Conservation (phyloP, 2,113 vertebrate genomes). For the Marcusenius ussheri region DNA sequence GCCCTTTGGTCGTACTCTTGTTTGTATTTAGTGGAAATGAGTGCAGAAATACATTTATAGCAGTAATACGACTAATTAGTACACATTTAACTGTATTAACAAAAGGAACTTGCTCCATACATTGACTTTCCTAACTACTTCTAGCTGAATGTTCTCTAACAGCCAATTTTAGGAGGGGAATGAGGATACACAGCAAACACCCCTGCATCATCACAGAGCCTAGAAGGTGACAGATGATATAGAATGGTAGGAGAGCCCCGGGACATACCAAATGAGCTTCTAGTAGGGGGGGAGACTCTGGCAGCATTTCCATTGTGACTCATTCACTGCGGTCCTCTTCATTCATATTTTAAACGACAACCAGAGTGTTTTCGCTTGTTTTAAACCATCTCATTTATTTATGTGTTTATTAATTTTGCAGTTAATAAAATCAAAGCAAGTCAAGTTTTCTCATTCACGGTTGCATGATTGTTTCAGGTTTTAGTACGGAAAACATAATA, state of each 20-base stretch:
- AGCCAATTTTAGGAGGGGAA: constrained; percentile 42
- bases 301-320: neutral
- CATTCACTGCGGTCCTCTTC: neutral
- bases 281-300: neutral
- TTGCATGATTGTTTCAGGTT: neutral
- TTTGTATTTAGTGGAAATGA: neutral
- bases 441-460: neutral
- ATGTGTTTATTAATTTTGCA: neutral
- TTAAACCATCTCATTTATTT: neutral
- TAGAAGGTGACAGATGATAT: neutral
- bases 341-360: neutral
- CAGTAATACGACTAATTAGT: neutral
- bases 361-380: neutral
- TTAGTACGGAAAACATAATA: neutral
- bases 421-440: neutral
- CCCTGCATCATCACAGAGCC: neutral
- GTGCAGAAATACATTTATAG: neutral
- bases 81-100: neutral
- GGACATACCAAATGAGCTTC: neutral
- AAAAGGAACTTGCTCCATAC: neutral
- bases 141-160: constrained; percentile 40
- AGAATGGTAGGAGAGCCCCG: neutral
- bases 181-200: neutral
- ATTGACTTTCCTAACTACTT: constrained; percentile 51
- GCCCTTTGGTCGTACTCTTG: neutral